Percentiles rank a stretch among this genome's conserved stretches.
Conservation (phyloP, 2,113 vertebrate genomes). For the Speoplatyrhinus poulsoni region DNA sequence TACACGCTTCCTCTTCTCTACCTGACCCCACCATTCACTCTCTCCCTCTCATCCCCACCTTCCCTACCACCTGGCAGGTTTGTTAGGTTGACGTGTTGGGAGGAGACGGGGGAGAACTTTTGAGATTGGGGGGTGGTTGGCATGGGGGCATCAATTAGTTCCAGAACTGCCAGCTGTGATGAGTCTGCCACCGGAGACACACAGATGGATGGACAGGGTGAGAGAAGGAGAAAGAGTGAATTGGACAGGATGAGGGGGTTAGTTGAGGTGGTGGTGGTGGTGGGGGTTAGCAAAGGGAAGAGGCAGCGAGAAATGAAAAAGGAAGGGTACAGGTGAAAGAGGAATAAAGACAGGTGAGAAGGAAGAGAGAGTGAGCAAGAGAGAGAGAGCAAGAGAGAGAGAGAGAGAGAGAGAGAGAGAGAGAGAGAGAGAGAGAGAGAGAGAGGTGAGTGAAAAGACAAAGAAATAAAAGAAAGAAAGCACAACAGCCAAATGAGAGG, state of each 20-base stretch:
- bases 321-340: not conserved
- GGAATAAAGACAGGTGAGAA: not conserved
- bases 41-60: too few species aligned
- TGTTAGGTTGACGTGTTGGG: conserved; percentile 35
- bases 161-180: conserved; percentile 53
- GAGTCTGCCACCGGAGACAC: conserved; percentile 41
- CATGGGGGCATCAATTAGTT: conserved; percentile 42
- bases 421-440: not conserved
- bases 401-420: not conserved
- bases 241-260: conserved; percentile 3
- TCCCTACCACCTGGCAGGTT: conserved; percentile 6
- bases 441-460: not conserved
- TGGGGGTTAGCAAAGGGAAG: not conserved
- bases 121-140: too few species aligned
- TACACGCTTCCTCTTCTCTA: not conserved
- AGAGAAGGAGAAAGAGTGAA: conserved; percentile 13
- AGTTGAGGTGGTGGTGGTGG: conserved; percentile 9
- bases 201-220: conserved; percentile 56
- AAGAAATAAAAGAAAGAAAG: too few species aligned
- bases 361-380: not conserved
- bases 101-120: conserved; percentile 16
- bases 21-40: not conserved
- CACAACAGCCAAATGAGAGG: not conserved
- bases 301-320: not conserved
- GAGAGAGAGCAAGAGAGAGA: not conserved